Conservation (phyloP, 2,888 invertebrate genomes). For the Celastrina argiolus region DNA sequence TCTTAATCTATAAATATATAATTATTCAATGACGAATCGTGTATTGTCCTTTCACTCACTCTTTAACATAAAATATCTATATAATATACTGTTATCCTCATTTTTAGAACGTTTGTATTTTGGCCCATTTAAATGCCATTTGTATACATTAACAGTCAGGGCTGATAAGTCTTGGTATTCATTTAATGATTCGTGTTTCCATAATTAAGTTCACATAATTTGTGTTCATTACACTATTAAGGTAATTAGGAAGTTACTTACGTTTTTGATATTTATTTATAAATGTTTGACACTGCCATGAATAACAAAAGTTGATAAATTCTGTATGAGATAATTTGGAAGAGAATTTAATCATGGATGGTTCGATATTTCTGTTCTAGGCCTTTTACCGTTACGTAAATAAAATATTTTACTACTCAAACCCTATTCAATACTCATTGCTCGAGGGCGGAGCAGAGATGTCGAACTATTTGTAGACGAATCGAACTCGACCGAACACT, state of each 20-base stretch:
- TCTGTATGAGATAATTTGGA: background rate
- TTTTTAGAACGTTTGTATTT: background rate
- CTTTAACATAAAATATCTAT: background rate
- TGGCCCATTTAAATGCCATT: background rate
- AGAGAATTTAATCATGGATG: background rate
- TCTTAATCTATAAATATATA: background rate
- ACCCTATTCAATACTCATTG: background rate
- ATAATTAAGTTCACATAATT: background rate
- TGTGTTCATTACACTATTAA: background rate
- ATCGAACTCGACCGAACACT: background rate
- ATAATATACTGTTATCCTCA: background rate
- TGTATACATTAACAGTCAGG: background rate
- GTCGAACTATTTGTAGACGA: background rate
- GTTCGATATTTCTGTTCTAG: background rate
- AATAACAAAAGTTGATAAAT: conserved; percentile 6
- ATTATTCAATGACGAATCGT: background rate
- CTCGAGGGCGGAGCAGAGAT: background rate
- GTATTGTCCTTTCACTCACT: background rate
- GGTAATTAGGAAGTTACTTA: background rate
- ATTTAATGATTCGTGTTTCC: background rate
- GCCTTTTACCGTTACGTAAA: conserved; percentile 4
- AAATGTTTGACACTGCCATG: conserved; percentile 19
- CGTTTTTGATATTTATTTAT: conserved; percentile 21
- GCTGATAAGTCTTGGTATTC: background rate
- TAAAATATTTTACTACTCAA: conserved; percentile 9